Evolutionary conservation across 2,113 vertebrate genomes (phyloP), one percentile per base, ranked within the genome.

Genomic region (Phrynosoma platyrhinos): DNA sequence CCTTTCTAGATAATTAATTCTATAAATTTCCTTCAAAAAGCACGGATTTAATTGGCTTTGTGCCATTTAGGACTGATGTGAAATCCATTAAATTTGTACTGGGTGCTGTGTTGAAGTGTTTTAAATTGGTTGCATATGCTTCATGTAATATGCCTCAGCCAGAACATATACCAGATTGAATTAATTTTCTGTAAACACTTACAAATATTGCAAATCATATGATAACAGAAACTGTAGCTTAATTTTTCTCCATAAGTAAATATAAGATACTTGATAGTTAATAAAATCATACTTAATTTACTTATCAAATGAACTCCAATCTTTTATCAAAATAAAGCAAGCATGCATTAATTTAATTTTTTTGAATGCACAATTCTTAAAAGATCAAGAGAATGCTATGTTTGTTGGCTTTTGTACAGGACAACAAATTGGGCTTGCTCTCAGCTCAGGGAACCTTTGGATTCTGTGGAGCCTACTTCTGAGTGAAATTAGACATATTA

Each of bases 221-320:
- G 3, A 52, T 69, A 68, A 84, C 2, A 89, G 7, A 90, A 93
- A 91, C 84, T 30, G 1, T 27, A 88, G 30, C 68, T 36, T 91
- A 91, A 87, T 79, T 82, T 14, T 68, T 2, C 6, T 25, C 30
- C 30, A 1, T 53, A 25, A 82, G 16, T 77, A 88, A 55, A 88
- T 89, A 86, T n/a, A 14, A 90, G 2, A 20, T 76, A 90, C 74
- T 88, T 66, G 77, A 53, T 87, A 6, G 20, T 75, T 88, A 88
- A 92, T 13, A n/a, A 58, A 82, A 88, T 62, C 0, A 58, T 76
- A 83, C 79, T 71, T 80, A 4, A 10, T 42, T 85, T 91, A 5
- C 40, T 90, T 89, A 76, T 87, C 91, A 84, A 79, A 27, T 88
- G 64, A 7, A 36, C 32, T 82, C 79, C 9, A n/a, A 72, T 58